Evolutionary conservation across 2,888 invertebrate species (phyloP).

Genomic region (Crossocerus cetratus): DNA sequence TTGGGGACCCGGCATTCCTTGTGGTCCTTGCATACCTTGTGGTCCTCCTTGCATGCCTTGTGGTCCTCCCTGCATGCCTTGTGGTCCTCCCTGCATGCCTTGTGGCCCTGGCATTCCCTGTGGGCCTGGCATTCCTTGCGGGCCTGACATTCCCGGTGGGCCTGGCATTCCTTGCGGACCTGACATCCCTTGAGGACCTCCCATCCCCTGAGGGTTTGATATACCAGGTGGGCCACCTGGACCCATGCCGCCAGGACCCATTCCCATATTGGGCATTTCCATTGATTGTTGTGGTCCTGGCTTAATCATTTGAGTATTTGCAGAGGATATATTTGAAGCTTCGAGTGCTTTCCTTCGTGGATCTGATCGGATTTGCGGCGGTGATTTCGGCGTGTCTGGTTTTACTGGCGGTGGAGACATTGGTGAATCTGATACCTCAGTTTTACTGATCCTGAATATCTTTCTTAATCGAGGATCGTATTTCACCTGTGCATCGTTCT

Average conservation of each 20-base stretch:
- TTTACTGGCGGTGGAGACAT: slow-evolving; percentile 79
- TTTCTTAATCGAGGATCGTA: slow-evolving; percentile 87
- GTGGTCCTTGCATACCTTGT: slow-evolving; percentile 38
- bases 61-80: slow-evolving; percentile 49
- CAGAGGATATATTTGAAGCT: slow-evolving; percentile 54
- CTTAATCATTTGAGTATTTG: slow-evolving; percentile 60
- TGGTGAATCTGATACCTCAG: slow-evolving; percentile 80
- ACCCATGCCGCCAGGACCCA: slow-evolving; percentile 50
- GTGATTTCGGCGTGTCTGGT: slow-evolving; percentile 75
- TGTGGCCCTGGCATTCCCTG: slow-evolving; percentile 33
- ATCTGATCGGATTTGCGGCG: slow-evolving; percentile 71
- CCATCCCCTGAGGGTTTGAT: slow-evolving; percentile 42
- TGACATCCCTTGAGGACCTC: slow-evolving; percentile 21
- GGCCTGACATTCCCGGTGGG: slow-evolving; percentile 48
- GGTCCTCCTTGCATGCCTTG: slow-evolving; percentile 38
- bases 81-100: slow-evolving; percentile 25
- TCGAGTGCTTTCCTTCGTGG: slow-evolving; percentile 73
- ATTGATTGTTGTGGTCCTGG: slow-evolving; percentile 49
- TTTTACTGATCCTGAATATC: slow-evolving; percentile 84
- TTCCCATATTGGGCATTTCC: slow-evolving; percentile 59
- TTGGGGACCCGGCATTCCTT: slow-evolving; percentile 46
- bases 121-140: slow-evolving; percentile 7
- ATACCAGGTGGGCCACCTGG: slow-evolving; percentile 35
- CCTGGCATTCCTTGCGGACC: slow-evolving; percentile 40
- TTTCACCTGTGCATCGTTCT: slow-evolving; percentile 84